Conservation (phyloP, 2,888 invertebrate species). For the Macrosiphum euphorbiae region DNA sequence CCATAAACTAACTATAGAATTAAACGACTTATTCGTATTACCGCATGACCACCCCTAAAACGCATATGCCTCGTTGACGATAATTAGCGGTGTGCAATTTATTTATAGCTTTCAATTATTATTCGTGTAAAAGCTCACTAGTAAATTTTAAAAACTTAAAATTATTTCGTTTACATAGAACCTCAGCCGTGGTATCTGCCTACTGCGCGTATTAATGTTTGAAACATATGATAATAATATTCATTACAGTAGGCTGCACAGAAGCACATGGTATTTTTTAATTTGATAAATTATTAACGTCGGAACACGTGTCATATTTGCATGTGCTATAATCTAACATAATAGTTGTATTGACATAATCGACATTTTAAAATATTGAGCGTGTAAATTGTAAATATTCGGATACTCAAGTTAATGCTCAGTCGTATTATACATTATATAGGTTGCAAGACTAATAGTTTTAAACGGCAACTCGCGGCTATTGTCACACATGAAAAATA, state of each 20-base stretch:
- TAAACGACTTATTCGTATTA: constrained; percentile 39
- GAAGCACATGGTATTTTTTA: background rate
- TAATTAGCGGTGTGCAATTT: background rate
- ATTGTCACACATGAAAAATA: constrained; percentile 1
- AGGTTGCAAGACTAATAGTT: constrained; percentile 28
- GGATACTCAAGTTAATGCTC: background rate
- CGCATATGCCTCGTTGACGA: constrained; percentile 13
- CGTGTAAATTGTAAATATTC: background rate
- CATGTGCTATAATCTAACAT: background rate
- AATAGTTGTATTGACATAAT: constrained; percentile 6
- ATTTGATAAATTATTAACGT: background rate
- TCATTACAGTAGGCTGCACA: background rate
- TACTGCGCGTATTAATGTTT: background rate
- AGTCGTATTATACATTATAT: background rate
- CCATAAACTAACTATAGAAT: constrained; percentile 40
- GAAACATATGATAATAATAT: background rate
- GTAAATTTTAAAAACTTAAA: background rate
- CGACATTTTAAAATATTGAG: constrained; percentile 14
- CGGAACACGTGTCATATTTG: background rate
- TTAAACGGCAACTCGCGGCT: background rate
- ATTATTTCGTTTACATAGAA: background rate
- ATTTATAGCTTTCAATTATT: background rate
- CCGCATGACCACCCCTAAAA: background rate
- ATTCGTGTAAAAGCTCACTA: background rate
- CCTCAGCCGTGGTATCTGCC: background rate